Base-by-base conservation (phyloP, 2,888 invertebrate genomes). In the Andrena dorsata region DNA sequence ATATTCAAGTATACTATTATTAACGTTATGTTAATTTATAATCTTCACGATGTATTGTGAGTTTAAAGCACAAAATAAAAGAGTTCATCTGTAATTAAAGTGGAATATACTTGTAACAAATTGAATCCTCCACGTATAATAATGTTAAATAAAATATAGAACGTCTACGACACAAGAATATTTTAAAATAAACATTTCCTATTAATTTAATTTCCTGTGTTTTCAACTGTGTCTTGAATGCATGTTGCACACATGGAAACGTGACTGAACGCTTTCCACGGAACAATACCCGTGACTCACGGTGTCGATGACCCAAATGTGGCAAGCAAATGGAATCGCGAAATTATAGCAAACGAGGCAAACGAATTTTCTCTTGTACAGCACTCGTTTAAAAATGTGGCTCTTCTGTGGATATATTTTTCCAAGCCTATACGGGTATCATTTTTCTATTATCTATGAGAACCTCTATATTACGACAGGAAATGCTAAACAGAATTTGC, bases 241-340 rank as follows among this genome's bases (percentile, higher is more conserved):
- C 5, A 41, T 16, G 41, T 41, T 41, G 41, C 41, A 41, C 23
- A 13, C 56, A 26, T 56, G 56, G 56, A 56, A 56, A 56, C 23
- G 7, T 41, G 13, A 16, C 64, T 26, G 23, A 23, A 56, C 56
- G 10, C 53, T 79, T 64, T 79, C 47, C 3, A 7, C 10, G 23
- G 56, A 78, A 26, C n/a, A 16, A 10, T 66, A 32, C 28, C 23
- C 32, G 20, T 79, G 68, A 68, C 8, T 68, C 78, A 69, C 23
- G 2, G 8, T 35, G 63, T 30, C 53, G 20, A 10, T 30, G 77
- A 75, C 49, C 65, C 10, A 69, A 68, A 69, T 76, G 47, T 56
- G 32, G 56, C 47, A 63, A 69, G 5, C 30, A 1, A 16, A 16
- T 8, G 35, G 47, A 56, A 56, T 79, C 64, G 16, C 68, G 16